Evolutionary conservation across 2,888 invertebrate genomes (phyloP).

Genomic region (Apotomis turbidana): DNA sequence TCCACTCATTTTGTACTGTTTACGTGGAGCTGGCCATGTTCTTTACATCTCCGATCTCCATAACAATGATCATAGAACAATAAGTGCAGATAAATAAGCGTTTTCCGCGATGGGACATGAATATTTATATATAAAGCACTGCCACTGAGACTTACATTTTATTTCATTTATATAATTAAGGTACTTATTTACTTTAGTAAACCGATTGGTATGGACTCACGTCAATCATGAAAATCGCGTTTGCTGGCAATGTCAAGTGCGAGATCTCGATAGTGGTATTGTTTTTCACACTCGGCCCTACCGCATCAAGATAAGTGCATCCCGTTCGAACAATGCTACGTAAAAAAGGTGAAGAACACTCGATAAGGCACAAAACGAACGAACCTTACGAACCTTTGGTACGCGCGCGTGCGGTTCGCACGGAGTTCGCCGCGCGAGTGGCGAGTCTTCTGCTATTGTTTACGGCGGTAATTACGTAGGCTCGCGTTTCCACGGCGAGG

Average conservation of each 20-base stretch:
- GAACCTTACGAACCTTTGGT: slow-evolving; percentile 59
- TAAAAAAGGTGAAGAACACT: slow-evolving; percentile 57
- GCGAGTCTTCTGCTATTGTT: slow-evolving; percentile 71
- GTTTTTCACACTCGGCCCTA: slow-evolving; percentile 55
- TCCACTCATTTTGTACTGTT: slow-evolving; percentile 63
- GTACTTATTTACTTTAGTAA: slow-evolving; percentile 28
- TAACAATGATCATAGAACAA: slow-evolving; percentile 76
- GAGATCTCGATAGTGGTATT: slow-evolving; percentile 49
- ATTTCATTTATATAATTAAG: slow-evolving; percentile 44
- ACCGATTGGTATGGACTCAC: slow-evolving; percentile 46
- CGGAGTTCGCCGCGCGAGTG: slow-evolving; percentile 78
- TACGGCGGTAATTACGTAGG: slow-evolving; percentile 74
- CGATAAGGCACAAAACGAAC: slow-evolving; percentile 71
- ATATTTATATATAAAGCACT: slow-evolving; percentile 69
- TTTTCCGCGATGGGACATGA: slow-evolving; percentile 68
- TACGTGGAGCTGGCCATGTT: slow-evolving; percentile 59
- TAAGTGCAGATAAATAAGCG: slow-evolving; percentile 67
- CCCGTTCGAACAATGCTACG: slow-evolving; percentile 55
- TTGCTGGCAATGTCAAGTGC: slow-evolving; percentile 57
- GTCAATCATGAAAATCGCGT: slow-evolving; percentile 49
- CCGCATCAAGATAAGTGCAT: slow-evolving; percentile 64
- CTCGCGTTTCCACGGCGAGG: slow-evolving; percentile 70
- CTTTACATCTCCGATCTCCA: slow-evolving; percentile 67
- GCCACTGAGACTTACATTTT: slow-evolving; percentile 62
- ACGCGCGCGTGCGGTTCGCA: slow-evolving; percentile 69